Evolutionary conservation across 2,888 invertebrate species (phyloP).

Genomic region (Nephrotoma appendiculata): DNA sequence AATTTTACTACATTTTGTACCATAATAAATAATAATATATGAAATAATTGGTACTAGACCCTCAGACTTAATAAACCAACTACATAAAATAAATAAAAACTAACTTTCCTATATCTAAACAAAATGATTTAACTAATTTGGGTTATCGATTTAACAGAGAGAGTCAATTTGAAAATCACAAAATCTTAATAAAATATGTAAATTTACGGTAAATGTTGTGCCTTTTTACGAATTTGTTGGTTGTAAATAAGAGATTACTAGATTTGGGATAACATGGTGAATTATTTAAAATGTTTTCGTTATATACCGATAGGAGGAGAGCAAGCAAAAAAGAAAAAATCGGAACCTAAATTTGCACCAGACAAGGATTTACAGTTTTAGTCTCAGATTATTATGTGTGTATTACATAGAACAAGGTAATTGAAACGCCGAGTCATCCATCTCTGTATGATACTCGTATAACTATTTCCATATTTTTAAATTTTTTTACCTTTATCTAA

Average conservation of each 20-base stretch:
- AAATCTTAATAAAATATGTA: not conserved
- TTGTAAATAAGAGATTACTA: not conserved
- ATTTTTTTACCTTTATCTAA: not conserved
- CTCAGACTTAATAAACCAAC: too few species aligned
- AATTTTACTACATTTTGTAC: too few species aligned
- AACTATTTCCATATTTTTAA: not conserved
- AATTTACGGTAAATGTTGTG: not conserved
- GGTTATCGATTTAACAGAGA: not conserved
- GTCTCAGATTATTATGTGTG: not conserved
- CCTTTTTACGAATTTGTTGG: not conserved
- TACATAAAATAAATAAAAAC: not conserved
- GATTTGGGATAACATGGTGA: not conserved
- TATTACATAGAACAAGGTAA: not conserved
- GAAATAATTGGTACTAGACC: too few species aligned
- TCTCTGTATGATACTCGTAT: not conserved
- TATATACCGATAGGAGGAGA: too few species aligned
- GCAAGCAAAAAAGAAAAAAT: not conserved
- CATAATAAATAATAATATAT: too few species aligned
- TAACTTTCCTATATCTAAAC: not conserved
- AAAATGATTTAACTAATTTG: not conserved
- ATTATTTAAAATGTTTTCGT: not conserved
- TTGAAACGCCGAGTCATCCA: not conserved
- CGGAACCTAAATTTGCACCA: not conserved
- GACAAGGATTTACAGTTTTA: not conserved
- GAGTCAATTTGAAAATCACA: not conserved